phyloP scores from a whole-genome alignment of 2,113 vertebrate species.

The Cercopithecus mona region DNA sequence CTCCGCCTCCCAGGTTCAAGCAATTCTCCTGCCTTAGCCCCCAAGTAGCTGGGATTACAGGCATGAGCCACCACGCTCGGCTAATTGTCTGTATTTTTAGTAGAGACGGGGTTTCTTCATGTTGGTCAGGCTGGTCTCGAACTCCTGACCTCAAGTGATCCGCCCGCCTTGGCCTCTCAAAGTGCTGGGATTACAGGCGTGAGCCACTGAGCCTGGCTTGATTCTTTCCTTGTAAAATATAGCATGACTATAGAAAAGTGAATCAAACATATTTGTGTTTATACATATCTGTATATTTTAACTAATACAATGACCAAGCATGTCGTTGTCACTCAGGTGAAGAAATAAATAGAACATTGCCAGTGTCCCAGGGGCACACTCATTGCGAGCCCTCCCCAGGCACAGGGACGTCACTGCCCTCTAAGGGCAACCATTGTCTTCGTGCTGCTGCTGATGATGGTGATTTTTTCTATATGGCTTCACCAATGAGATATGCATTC shows the following conservation, averaged over 20 bases:
- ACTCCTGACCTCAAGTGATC: no score
- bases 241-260: background rate
- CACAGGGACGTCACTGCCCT: accelerated
- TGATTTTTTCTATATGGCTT: background rate
- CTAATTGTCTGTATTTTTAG: no score
- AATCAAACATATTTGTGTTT: background rate
- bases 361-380: accelerated
- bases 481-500: background rate
- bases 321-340: background rate
- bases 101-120: no score
- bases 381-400: no score
- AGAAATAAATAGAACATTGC: background rate
- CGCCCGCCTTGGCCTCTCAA: no score
- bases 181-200: no score
- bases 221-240: background rate
- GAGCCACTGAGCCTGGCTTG: no score
- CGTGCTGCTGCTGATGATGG: accelerated
- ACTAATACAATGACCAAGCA: background rate
- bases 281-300: background rate
- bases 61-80: no score
- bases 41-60: no score
- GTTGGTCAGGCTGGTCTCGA: no score
- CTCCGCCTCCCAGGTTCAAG: no score
- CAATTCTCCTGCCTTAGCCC: no score
- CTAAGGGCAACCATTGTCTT: accelerated